Conservation (phyloP, 1,140 invertebrate species). For the Wasmannia auropunctata region DNA sequence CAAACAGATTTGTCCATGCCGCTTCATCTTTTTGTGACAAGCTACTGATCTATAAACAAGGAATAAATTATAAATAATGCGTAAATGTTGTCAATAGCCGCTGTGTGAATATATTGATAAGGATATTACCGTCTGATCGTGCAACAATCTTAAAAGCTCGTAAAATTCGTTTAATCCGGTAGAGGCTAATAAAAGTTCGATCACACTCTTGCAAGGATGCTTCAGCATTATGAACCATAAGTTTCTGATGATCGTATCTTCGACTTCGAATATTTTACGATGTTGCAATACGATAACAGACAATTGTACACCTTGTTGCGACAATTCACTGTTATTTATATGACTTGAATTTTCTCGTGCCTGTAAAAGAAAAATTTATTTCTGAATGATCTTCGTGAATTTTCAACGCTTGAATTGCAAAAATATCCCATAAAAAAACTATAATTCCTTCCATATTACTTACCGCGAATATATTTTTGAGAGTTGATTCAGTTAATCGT, state of each 20-base stretch:
- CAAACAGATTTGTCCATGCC: constrained; percentile 62
- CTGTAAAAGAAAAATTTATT: constrained; percentile 42
- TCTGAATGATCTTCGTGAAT: neutral
- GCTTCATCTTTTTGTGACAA: constrained; percentile 46
- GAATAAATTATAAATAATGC: constrained; percentile 11
- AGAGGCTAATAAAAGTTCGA: constrained; percentile 62
- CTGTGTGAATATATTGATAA: constrained; percentile 32
- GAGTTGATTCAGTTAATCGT: constrained; percentile 47
- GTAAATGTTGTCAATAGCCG: neutral
- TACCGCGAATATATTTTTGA: constrained; percentile 69
- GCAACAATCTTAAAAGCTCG: constrained; percentile 53
- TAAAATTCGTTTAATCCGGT: constrained; percentile 57
- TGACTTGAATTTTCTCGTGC: neutral
- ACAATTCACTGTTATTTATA: constrained; percentile 31
- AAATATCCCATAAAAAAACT: neutral
- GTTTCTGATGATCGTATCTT: constrained; percentile 41
- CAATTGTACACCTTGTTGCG: constrained; percentile 68
- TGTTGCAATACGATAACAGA: constrained; percentile 67
- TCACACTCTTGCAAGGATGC: constrained; percentile 63
- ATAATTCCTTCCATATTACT: constrained; percentile 41
- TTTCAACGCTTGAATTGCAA: neutral
- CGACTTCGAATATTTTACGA: constrained; percentile 60
- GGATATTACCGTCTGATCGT: constrained; percentile 54
- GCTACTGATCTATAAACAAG: constrained; percentile 54
- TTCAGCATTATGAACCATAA: constrained; percentile 70